Evolutionary conservation across 1,140 invertebrate species (phyloP).

Genomic region (Sinonovacula constricta): DNA sequence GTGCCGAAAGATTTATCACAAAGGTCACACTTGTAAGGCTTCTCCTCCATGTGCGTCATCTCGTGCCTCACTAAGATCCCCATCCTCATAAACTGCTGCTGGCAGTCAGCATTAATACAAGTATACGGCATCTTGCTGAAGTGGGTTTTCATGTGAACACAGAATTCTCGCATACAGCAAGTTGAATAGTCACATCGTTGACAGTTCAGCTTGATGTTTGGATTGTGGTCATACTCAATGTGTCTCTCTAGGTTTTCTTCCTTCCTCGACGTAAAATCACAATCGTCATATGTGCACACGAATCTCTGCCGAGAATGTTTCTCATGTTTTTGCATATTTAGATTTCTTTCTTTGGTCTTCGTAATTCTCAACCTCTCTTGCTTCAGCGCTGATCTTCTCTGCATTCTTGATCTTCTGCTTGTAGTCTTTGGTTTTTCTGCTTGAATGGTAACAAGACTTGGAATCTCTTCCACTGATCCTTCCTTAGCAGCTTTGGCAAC

Average conservation of each 20-base stretch:
- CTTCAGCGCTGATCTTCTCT: slow-evolving; percentile 15
- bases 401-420: background rate
- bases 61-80: slow-evolving; percentile 81
- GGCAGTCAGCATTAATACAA: slow-evolving; percentile 82
- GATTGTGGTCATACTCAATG: slow-evolving; percentile 36
- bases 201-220: slow-evolving; percentile 81
- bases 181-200: slow-evolving; percentile 84
- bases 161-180: slow-evolving; percentile 83
- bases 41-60: slow-evolving; percentile 80
- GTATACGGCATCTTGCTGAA: slow-evolving; percentile 83
- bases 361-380: slow-evolving; percentile 15
- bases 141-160: slow-evolving; percentile 83
- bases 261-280: slow-evolving; percentile 16
- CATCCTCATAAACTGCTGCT: slow-evolving; percentile 80
- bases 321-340: slow-evolving; percentile 1
- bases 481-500: background rate
- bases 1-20: slow-evolving; percentile 79
- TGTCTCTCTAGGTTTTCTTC: slow-evolving; percentile 31
- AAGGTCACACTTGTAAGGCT: slow-evolving; percentile 80
- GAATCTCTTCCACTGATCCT: background rate
- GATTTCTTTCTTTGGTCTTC: background rate
- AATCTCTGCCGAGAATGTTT: background rate
- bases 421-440: background rate
- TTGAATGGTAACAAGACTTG: background rate
- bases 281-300: slow-evolving; percentile 34